These are phyloP conservation scores for Ectropis grisescens DNA, from an alignment of 1,140 invertebrate species.

Conservation along the genomic window DNA sequence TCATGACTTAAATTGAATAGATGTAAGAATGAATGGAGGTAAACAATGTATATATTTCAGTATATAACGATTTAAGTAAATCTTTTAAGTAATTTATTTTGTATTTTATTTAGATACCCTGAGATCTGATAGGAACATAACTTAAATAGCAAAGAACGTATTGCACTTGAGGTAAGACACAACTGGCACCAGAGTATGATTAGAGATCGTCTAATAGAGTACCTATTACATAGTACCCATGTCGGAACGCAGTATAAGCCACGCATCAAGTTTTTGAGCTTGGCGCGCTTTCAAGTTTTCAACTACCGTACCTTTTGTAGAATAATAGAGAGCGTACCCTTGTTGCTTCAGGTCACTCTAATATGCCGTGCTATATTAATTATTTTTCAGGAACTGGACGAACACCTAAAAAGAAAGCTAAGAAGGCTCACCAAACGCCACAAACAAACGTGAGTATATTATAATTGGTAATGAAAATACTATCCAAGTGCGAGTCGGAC, in stretches of 20 bases:
- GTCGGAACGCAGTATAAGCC: too few species aligned
- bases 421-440: constrained; percentile 42
- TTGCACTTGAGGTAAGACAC: too few species aligned
- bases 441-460: constrained; percentile 38
- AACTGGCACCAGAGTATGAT: too few species aligned
- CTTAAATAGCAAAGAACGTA: too few species aligned
- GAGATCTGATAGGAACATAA: constrained; percentile 52
- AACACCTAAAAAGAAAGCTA: constrained; percentile 60
- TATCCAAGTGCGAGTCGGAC: neutral
- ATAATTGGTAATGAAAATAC: neutral
- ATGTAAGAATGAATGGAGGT: constrained; percentile 56
- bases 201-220: constrained; percentile 6
- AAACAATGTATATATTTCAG: constrained; percentile 66
- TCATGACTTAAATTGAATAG: constrained; percentile 62
- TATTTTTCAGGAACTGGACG: constrained; percentile 47
- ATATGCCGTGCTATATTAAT: too few species aligned
- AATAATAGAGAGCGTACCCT: too few species aligned
- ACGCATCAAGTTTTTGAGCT: too few species aligned
- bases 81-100: constrained; percentile 60
- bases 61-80: constrained; percentile 67
- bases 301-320: too few species aligned
- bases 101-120: constrained; percentile 51
- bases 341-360: too few species aligned
- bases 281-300: too few species aligned
- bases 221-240: neutral